Evolutionary conservation across 2,888 invertebrate species (phyloP).

Genomic region (Coelinius sp.): DNA sequence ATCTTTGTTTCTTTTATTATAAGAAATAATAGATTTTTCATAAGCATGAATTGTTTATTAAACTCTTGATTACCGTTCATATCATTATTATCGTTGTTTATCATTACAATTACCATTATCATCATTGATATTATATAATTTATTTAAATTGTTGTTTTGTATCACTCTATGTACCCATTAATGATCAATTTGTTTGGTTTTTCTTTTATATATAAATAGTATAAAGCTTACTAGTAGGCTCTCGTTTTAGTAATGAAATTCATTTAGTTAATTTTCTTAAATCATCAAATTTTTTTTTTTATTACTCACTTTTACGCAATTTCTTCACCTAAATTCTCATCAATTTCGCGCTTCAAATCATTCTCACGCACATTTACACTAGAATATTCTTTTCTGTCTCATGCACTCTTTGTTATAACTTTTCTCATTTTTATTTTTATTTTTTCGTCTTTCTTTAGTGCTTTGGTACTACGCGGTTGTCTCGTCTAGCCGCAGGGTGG

Average conservation of each 20-base stretch:
- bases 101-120: constrained; percentile 43
- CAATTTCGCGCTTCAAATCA: constrained; percentile 5
- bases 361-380: constrained; percentile 12
- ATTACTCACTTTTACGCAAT: constrained; percentile 39
- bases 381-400: constrained; percentile 24
- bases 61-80: constrained; percentile 35
- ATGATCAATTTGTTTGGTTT: constrained; percentile 35
- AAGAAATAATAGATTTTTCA: constrained; percentile 28
- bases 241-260: constrained; percentile 52
- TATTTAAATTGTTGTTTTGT: constrained; percentile 39
- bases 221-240: constrained; percentile 64
- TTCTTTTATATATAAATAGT: constrained; percentile 59
- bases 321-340: constrained; percentile 10
- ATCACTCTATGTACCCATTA: constrained; percentile 49
- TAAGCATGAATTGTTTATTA: constrained; percentile 34
- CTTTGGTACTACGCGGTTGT: constrained; percentile 35
- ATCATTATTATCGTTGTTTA: constrained; percentile 46
- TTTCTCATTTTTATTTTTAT: constrained; percentile 28
- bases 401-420: constrained; percentile 22
- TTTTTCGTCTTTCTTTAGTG: constrained; percentile 27
- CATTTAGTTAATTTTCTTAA: constrained; percentile 50
- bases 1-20: constrained; percentile 13
- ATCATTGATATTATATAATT: constrained; percentile 39
- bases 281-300: constrained; percentile 48
- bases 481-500: constrained; percentile 24